Conservation (phyloP, 2,888 invertebrate genomes). For the Sabatieria punctata region DNA sequence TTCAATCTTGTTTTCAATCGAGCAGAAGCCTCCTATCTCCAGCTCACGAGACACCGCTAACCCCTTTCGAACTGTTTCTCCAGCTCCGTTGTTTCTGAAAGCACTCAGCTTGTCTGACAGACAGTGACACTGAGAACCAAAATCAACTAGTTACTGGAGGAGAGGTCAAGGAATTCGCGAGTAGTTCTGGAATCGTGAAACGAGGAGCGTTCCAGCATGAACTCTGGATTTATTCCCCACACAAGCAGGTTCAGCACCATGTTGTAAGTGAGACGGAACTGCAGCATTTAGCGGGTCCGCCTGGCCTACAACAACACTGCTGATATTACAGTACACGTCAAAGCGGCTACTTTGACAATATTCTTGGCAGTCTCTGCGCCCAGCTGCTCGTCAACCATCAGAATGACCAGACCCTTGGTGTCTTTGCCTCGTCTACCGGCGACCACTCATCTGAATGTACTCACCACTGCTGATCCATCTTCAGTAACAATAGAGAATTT, state of each 20-base stretch:
- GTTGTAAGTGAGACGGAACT: conserved; percentile 96
- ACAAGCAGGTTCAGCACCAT: conserved; percentile 95
- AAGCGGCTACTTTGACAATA: conserved; percentile 43
- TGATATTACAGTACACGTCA: neutral
- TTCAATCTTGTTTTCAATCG: conserved; percentile 26
- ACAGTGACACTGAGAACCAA: too few species aligned
- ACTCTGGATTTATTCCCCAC: conserved; percentile 97
- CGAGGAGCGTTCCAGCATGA: conserved; percentile 93
- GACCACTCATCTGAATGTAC: conserved; percentile 98
- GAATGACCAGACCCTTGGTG: conserved; percentile 83
- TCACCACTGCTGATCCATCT: conserved; percentile 54
- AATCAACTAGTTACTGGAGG: conserved; percentile 38
- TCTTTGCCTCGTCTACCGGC: conserved; percentile 92
- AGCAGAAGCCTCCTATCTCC: conserved; percentile 61
- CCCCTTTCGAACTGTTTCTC: conserved; percentile 47
- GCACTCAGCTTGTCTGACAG: too few species aligned
- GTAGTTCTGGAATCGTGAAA: conserved; percentile 99
- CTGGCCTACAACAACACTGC: conserved; percentile 51
- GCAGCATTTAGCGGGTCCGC: conserved; percentile 96
- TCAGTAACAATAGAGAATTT: conserved; percentile 26
- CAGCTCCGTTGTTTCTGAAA: conserved; percentile 48
- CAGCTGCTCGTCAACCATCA: conserved; percentile 96
- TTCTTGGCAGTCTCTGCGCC: conserved; percentile 41
- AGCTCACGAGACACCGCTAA: conserved; percentile 54
- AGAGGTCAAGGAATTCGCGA: conserved; percentile 69